Evolutionary conservation across 1,140 invertebrate genomes (phyloP), one percentile per base, ranked within the genome.

Genomic region (Potamilus streckersoni): DNA sequence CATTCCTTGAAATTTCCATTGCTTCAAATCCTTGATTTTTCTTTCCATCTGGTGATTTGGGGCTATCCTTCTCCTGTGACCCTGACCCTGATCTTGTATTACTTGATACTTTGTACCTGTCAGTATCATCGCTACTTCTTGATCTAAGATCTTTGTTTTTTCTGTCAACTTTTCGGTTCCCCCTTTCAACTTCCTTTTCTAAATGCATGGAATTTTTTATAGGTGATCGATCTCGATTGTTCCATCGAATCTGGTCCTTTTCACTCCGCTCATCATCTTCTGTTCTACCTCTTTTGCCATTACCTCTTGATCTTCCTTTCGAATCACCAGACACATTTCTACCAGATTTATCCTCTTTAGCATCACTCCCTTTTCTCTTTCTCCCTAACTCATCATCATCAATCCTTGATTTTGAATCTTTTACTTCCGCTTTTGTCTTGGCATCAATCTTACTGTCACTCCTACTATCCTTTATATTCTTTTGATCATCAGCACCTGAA

Each of bases 81-180:
- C 38, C 38, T 49, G 38, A 49, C 38, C 6, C 6, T 49, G 11
- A 49, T 13, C 58, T 70, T 17, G 14, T 59, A 31, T 70, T 70
- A n/a, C 14, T 16, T 11, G 69, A 70, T 15, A 19, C 5, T 27
- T 38, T 70, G n/a, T 66, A 56, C 61, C 73, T 74, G 31, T 20
- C 27, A 23, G 66, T 62, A 63, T 79, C 73, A 59, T 69, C 65
- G 64, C 69, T 27, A 56, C 73, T 71, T 68, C 67, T 79, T 23
- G 23, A 27, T 49, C 38, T 55, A 55, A 19, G 17, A 23, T 72
- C 8, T 56, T 27, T 72, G 8, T 38, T 55, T 56, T 55, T 0
- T 63, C 70, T 3, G 16, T 17, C 57, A 58, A 58, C n/a, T 70
- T 58, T 58, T 70, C 59, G 17, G 55, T 3, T 60, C 31, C 59